Conservation (phyloP, 35 echinoderm and acorn worm genomes). For the Lytechinus pictus region DNA sequence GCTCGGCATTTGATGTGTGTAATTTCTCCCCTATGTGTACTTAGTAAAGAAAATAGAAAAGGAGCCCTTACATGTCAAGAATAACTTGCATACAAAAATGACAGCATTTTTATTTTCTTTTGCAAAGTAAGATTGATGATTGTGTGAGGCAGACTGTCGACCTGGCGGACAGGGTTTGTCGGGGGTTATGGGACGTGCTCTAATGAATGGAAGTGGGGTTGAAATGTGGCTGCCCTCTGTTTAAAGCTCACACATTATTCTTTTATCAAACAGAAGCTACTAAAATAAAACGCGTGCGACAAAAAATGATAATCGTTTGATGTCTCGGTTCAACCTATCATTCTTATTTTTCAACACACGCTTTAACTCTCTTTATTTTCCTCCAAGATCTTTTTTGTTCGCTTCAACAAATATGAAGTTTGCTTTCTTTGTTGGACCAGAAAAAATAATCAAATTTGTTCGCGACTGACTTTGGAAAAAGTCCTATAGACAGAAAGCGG, state of each 20-base stretch:
- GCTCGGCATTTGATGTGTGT: slow-evolving; percentile 15
- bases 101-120: slow-evolving; percentile 44
- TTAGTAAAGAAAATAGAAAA: slow-evolving; percentile 23
- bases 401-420: not conserved
- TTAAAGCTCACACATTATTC: slow-evolving; percentile 43
- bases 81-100: slow-evolving; percentile 43
- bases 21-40: slow-evolving; percentile 32
- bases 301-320: slow-evolving; percentile 18
- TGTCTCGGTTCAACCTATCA: not conserved
- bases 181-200: not conserved
- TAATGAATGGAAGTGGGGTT: slow-evolving; percentile 15
- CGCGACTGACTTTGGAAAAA: slow-evolving; percentile 8
- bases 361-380: not conserved
- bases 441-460: slow-evolving; percentile 37
- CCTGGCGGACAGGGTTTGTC: not conserved
- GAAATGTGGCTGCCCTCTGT: not conserved
- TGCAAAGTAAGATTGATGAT: slow-evolving; percentile 49
- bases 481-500: slow-evolving; percentile 14
- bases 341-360: slow-evolving; percentile 16
- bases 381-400: not conserved
- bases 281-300: slow-evolving; percentile 25
- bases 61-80: slow-evolving; percentile 27
- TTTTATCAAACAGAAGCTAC: slow-evolving; percentile 6
- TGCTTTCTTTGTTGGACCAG: not conserved
- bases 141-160: not conserved